Base-by-base conservation (phyloP, 2,113 vertebrate species). In the Planiliza haematocheilus region DNA sequence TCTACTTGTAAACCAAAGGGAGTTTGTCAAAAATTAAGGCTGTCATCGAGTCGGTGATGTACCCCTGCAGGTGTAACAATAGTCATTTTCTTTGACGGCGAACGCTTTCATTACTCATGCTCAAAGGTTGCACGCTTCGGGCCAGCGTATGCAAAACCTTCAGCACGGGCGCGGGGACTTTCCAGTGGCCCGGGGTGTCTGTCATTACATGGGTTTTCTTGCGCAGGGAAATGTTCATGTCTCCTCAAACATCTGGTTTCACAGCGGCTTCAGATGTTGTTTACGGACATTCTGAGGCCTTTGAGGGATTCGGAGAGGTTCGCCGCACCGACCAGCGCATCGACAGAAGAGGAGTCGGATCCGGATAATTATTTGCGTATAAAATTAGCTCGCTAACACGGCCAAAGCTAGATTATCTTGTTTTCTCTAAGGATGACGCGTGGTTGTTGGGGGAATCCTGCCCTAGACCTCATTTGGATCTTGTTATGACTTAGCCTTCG, bases 11-110 rank as follows among this genome's bases (percentile, higher is more conserved):
- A 82, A 82, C 57, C 60, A 43, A 46, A 64, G 68, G 52, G 41
- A 67, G 71, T 83, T 83, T 77, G 72, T 84, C 67, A 76, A 66
- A 41, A 75, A 52, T 43, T 70, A 89, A 85, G 52, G 66, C 82
- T 89, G 83, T 89, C 79, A 88, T 92, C 88, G 85, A 69, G 37
- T 64, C 71, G 70, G 67, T 56, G 46, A 72, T 70, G 81, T 57
- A 69, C 79, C 76, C 58, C 36, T 79, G 72, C 65, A 75, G 49
- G 67, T 67, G 71, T 42, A 70, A 83, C 57, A 76, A 74, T 30
- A 79, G 83, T 65, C 77, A 89, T 92, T 91, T 90, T 46, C 67
- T 74, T 30, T 8, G 10, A 80, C 75, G 62, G 67, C 57, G 64
- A 74, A 53, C 57, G 59, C 79, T 84, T 78, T 81, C 74, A 86